A percentile compares a stretch with the other conserved stretches of the same genome.
Conservation (phyloP, 2,113 vertebrate species). For the Grammomys surdaster region DNA sequence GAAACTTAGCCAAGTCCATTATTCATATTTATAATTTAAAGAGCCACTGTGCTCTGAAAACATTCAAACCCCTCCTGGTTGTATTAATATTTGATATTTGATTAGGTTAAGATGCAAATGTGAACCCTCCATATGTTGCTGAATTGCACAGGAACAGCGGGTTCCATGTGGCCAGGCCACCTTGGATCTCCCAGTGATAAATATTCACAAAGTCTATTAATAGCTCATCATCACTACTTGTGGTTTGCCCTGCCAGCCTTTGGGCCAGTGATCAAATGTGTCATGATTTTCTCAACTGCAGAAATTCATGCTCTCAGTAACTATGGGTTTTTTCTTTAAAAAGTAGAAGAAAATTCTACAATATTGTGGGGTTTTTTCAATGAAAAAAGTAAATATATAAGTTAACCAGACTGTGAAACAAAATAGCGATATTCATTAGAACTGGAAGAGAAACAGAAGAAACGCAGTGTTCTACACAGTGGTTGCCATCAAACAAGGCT, state of each 20-base stretch:
- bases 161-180: conserved; percentile 77
- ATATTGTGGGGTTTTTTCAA: background rate
- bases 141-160: conserved; percentile 51
- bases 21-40: conserved; percentile 79
- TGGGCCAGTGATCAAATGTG: conserved; percentile 77
- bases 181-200: conserved; percentile 78
- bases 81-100: conserved; percentile 83
- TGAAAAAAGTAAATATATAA: background rate
- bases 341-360: conserved; percentile 13
- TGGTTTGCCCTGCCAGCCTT: conserved; percentile 73
- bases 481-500: background rate
- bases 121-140: conserved; percentile 77
- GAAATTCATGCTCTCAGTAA: conserved; percentile 40
- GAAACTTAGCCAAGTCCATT: conserved; percentile 70
- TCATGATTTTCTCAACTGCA: conserved; percentile 52
- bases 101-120: conserved; percentile 84
- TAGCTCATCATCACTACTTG: conserved; percentile 77
- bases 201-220: conserved; percentile 82
- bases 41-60: conserved; percentile 71
- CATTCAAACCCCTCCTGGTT: conserved; percentile 64
- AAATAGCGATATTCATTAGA: background rate
- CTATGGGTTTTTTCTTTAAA: background rate
- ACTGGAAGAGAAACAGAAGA: background rate
- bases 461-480: background rate
- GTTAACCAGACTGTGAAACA: background rate